Base-by-base conservation (phyloP, 2,797 vertebrate genomes). In the Darevskia mixta region DNA sequence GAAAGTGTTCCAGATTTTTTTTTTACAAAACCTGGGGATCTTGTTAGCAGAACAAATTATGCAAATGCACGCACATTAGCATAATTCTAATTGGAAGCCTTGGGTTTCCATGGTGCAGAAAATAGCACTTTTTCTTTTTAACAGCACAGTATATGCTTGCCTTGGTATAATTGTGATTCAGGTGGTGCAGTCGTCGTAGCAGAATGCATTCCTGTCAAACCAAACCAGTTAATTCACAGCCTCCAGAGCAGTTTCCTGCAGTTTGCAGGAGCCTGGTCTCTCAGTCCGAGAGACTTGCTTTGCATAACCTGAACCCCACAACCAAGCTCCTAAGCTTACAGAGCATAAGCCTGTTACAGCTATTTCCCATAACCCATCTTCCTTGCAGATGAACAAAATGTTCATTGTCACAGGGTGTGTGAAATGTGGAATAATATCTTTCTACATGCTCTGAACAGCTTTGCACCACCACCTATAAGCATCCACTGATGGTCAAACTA, bases 81-180 rank as follows among this genome's bases (percentile, higher is more conserved):
- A 81, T 89, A 81, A 66, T 81, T 89, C 58, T 89, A 81, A 85
- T 81, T 89, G 71, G 55, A 75, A 49, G 78, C 41, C 77, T 85
- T 66, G 61, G 69, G 83, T 89, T 89, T 81, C 87, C 83, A 89
- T 89, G 83, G 78, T 76, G 71, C 77, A 80, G n/a, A 73, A 86
- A 41, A 18, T 58, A 75, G 71, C 55, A 23, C 27, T 25, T 35
- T 67, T 49, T 41, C 2, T 2, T 66, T 43, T n/a, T 49, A 69
- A 41, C 49, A 58, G 43, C 27, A 58, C 8, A 64, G 49, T 38
- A 17, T 58, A 7, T 15, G 32, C 27, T 73, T 84, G 38, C 29
- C 67, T 85, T 18, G 17, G 17, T 75, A 41, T 73, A 80, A 85
- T 76, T 81, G 58, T 75, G 69, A 89, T 85, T 80, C 87, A 66